phyloP scores from a whole-genome alignment of 2,113 vertebrate species.

The Nothobranchius furzeri region DNA sequence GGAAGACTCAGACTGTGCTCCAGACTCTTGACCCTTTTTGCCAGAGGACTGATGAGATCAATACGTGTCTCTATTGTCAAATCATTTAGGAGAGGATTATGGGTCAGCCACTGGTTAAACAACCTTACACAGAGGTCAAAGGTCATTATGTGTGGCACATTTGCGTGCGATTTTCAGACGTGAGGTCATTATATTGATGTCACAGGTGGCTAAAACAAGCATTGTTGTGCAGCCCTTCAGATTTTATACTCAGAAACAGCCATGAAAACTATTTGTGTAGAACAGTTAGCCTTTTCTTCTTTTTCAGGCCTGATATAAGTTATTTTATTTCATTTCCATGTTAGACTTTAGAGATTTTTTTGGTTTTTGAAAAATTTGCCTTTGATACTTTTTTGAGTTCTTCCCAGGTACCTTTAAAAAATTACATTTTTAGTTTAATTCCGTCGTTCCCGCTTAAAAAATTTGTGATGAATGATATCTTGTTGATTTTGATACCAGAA shows the following conservation, averaged over 20 bases:
- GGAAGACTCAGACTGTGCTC: constrained; percentile 16
- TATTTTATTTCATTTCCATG: too few relatives aligned
- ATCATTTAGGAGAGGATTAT: constrained; percentile 75
- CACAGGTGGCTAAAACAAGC: constrained; percentile 48
- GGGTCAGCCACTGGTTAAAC: constrained; percentile 70
- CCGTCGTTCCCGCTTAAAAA: too few relatives aligned
- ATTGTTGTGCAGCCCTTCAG: constrained; percentile 1
- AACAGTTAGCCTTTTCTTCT: too few relatives aligned
- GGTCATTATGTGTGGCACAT: constrained; percentile 56
- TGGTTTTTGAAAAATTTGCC: too few relatives aligned
- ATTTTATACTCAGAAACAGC: constrained; percentile 17
- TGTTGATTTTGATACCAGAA: too few relatives aligned
- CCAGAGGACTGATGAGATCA: constrained; percentile 67
- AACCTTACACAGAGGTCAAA: constrained; percentile 61
- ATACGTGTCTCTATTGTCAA: constrained; percentile 77
- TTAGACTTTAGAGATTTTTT: too few relatives aligned
- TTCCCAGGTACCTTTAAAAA: too few relatives aligned
- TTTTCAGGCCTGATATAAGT: too few relatives aligned
- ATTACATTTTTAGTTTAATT: too few relatives aligned
- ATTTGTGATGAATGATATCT: too few relatives aligned
- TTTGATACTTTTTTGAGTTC: too few relatives aligned
- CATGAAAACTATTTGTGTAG: too few relatives aligned
- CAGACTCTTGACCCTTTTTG: constrained; percentile 60
- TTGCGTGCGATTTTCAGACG: constrained; percentile 63
- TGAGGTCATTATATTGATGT: constrained; percentile 41